Base-by-base conservation (phyloP, 2,797 vertebrate genomes). In the Sebastes minor region DNA sequence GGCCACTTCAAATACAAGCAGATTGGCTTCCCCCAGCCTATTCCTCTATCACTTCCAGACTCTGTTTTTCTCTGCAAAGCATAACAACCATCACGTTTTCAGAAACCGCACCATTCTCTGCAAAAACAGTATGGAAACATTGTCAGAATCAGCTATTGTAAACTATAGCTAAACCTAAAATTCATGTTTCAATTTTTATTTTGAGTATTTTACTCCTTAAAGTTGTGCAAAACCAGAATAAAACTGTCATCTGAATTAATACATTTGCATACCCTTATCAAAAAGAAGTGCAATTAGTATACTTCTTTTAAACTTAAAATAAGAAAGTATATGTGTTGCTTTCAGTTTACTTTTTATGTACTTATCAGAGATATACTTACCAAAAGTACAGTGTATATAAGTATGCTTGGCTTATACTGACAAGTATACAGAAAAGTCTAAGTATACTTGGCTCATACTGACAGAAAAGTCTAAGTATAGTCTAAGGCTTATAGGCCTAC, bases 1-100 rank as follows among this genome's bases (percentile, higher is more conserved):
- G 71, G 38, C 67, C 27, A 75, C 80, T 67, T 73, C 76, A 86
- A 81, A 83, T 75, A 66, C 62, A 84, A 60, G 65, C 20, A 82
- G 59, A 63, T 46, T 68, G 57, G 28, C 23, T 76, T 84, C 74
- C 72, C 69, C 59, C 20, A 71, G 68, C 52, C 28, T 53, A 23
- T 57, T 61, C 38, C 55, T 76, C 22, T 59, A 73, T 84, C 53
- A 74, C 33, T 79, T 80, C 78, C 71, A 84, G 77, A 83, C 79
- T 49, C 86, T 84, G 55, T 83, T 82, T 86, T 71, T 71, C 62
- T 84, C 42, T 60, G 28, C 74, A 64, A 32, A 42, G 57, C 8
- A 5, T 52, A 75, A 76, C 69, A 77, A 79, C 46, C 59, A 49
- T 82, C 72, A 73, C 68, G 71, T 81, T 78, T 75, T 80, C 6